Base-by-base conservation (phyloP, 2,888 invertebrate genomes). In the Phragmatobia fuliginosa region DNA sequence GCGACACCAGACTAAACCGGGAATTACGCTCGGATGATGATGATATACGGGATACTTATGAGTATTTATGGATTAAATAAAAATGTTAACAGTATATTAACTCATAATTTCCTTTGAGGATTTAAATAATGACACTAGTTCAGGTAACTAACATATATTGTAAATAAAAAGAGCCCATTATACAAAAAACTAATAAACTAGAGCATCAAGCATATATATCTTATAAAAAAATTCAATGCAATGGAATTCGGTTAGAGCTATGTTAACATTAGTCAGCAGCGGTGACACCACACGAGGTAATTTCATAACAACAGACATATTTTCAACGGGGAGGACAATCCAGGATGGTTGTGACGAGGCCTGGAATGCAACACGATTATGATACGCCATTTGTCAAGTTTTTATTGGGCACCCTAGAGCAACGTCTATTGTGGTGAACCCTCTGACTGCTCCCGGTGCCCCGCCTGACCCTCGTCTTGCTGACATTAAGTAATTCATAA, bases 301-400 rank as follows among this genome's bases (percentile, higher is more conserved):
- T 89, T 85, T 86, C 80, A 82, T 83, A 79, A 84, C 80, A 82
- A 83, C 82, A 82, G 81, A 90, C 86, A 91, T 88, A 90, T 91
- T 91, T 90, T 88, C 81, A 82, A 68, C 81, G 85, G 90, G 90
- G 88, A 87, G 89, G 88, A 87, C 88, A 89, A 91, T 90, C 90
- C 86, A 84, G 87, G 88, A 85, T 88, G 83, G 85, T 88, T 84
- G 85, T 92, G 93, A 93, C 92, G 90, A 90, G 86, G 87, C 87
- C 83, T 79, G 94, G 95, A 94, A 95, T 95, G 94, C 92, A 89
- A 85, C 86, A 89, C 91, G 93, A 94, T 94, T 94, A 95, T 94
- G 94, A 93, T 93, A 92, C 91, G 90, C 94, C 94, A 95, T 95
- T 95, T 95, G 94, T 95, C 95, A 95, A 95, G 94, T 95, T 95